Conservation (phyloP, 2,113 vertebrate species). For the Tichodroma muraria region DNA sequence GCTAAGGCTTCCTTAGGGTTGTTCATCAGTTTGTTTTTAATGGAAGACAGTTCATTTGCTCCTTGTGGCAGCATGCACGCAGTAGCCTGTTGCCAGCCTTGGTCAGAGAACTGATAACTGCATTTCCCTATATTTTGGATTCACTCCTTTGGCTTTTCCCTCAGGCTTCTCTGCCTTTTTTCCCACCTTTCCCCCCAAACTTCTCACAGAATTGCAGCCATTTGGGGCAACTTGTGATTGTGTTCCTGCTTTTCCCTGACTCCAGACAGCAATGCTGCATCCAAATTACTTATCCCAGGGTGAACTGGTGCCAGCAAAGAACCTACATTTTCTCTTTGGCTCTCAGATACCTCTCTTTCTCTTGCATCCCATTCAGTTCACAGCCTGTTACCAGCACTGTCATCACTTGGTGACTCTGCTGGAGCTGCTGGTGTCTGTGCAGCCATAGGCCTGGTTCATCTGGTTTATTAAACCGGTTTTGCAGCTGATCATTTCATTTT, state of each 20-base stretch:
- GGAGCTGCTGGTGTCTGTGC: neutral
- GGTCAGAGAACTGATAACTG: neutral
- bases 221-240: neutral
- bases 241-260: neutral
- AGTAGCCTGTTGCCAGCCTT: neutral
- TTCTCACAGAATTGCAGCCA: neutral
- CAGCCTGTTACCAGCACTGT: neutral
- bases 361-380: neutral
- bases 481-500: neutral
- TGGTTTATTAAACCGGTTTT: neutral
- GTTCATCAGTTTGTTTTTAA: neutral
- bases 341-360: neutral
- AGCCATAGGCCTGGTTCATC: neutral
- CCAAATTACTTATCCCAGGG: neutral
- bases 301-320: neutral
- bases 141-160: neutral
- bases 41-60: neutral
- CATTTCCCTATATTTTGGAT: neutral
- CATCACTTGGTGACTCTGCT: neutral
- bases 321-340: neutral
- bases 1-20: neutral
- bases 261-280: neutral
- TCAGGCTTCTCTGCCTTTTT: neutral
- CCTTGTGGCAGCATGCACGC: neutral
- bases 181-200: neutral